Evolutionary conservation across 1,140 invertebrate genomes (phyloP).

Genomic region (Pachypsylla venusta): DNA sequence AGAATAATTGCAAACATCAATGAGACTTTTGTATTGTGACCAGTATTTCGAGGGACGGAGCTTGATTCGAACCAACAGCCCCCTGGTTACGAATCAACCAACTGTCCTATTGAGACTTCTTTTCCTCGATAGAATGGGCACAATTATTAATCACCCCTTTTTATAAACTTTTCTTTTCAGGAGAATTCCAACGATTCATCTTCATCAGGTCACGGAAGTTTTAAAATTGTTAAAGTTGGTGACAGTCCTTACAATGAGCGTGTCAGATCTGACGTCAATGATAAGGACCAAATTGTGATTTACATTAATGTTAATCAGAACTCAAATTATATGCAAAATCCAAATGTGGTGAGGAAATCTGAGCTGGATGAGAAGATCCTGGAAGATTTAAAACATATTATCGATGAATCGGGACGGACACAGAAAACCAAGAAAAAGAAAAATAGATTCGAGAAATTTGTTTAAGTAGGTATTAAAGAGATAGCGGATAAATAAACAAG

Average conservation of each 20-base stretch:
- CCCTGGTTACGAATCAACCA: too few species aligned
- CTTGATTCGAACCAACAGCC: too few species aligned
- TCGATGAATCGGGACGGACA: background rate
- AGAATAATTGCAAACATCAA: too few species aligned
- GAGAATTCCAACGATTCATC: background rate
- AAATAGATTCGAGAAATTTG: too few species aligned
- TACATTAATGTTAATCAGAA: background rate
- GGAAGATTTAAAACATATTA: background rate
- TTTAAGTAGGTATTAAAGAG: background rate
- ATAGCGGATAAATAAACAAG: background rate
- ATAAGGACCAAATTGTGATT: background rate
- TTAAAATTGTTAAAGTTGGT: background rate
- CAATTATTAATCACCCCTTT: background rate
- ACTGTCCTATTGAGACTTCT: background rate
- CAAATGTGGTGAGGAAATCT: background rate
- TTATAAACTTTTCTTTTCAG: too few species aligned
- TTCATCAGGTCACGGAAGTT: background rate
- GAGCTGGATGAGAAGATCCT: background rate
- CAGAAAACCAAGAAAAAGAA: background rate
- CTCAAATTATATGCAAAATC: background rate
- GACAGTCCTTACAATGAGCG: background rate
- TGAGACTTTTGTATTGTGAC: too few species aligned
- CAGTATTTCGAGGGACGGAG: too few species aligned
- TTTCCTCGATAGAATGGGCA: background rate
- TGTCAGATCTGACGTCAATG: background rate